Conservation (phyloP, 2,113 vertebrate species). For the Orientallactaga bullata region DNA sequence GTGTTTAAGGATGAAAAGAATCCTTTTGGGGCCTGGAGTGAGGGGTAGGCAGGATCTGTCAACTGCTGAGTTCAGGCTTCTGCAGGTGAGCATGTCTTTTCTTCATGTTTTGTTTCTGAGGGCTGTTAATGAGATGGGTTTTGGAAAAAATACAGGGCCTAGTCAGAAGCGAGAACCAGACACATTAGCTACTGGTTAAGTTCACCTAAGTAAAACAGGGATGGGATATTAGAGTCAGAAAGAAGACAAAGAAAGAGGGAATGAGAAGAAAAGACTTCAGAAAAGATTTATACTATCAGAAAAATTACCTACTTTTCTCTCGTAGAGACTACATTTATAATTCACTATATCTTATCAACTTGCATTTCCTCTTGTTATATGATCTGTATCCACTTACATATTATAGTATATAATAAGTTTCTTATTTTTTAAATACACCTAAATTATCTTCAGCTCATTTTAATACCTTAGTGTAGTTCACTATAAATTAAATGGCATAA, state of each 20-base stretch:
- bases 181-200: background rate
- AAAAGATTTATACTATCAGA: background rate
- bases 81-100: background rate
- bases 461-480: background rate
- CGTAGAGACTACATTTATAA: background rate
- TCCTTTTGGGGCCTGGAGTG: background rate
- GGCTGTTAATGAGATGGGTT: background rate
- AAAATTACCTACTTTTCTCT: background rate
- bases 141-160: background rate
- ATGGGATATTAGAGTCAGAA: background rate
- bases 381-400: background rate
- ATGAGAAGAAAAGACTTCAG: background rate
- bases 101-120: background rate
- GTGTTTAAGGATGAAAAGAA: background rate
- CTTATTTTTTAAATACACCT: conserved; percentile 2
- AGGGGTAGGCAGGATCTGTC: background rate
- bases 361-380: background rate
- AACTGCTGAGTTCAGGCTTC: background rate
- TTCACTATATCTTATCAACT: background rate
- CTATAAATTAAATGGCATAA: background rate
- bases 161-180: background rate
- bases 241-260: background rate
- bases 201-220: background rate
- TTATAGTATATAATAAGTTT: background rate
- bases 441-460: background rate